Conservation (phyloP, 2,113 vertebrate genomes). For the Ptyas mucosa region DNA sequence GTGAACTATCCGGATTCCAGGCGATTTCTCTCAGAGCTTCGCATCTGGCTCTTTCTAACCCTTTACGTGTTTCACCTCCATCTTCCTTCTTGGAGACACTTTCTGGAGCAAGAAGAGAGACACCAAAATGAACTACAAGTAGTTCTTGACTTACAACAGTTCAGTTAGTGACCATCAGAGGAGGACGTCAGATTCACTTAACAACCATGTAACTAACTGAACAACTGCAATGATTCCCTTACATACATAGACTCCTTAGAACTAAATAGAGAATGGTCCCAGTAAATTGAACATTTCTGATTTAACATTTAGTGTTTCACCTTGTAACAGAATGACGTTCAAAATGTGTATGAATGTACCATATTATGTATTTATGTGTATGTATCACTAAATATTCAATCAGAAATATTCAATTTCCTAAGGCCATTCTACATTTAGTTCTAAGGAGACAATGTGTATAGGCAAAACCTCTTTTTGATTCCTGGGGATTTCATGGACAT, state of each 20-base stretch:
- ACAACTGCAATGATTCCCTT: too few species aligned
- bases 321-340: too few species aligned
- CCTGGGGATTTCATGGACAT: neutral
- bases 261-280: neutral
- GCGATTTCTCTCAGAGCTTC: neutral
- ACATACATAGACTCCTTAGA: neutral
- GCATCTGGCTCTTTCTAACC: neutral
- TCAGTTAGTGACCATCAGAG: neutral
- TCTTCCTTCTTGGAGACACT: too few species aligned
- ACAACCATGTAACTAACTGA: too few species aligned
- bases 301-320: neutral
- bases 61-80: neutral
- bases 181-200: too few species aligned
- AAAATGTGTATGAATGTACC: too few species aligned
- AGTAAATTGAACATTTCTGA: neutral
- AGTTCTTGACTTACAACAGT: neutral
- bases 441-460: neutral
- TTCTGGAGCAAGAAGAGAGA: neutral
- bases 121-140: neutral
- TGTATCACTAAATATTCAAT: neutral
- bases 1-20: neutral
- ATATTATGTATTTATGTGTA: too few species aligned
- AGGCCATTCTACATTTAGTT: neutral
- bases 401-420: neutral
- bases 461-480: neutral